Evolutionary conservation across 2,113 vertebrate genomes (phyloP).

Genomic region (Macrotis lagotis): DNA sequence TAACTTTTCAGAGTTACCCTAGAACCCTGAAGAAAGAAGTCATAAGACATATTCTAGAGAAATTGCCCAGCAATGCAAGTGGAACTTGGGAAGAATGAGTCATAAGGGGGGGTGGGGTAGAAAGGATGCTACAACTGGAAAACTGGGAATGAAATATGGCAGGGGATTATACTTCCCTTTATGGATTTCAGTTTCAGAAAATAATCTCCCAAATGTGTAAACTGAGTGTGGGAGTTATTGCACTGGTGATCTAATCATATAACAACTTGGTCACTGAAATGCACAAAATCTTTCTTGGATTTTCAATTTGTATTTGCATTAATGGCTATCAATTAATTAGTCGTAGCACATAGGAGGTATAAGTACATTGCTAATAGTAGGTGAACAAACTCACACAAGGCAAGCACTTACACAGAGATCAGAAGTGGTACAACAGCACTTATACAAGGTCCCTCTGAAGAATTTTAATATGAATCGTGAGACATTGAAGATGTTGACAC

Average conservation of each 20-base stretch:
- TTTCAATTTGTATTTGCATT: too few relatives aligned
- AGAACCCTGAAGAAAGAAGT: not conserved
- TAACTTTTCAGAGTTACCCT: not conserved
- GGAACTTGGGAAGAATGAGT: not conserved
- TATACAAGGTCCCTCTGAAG: too few relatives aligned
- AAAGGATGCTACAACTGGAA: not conserved
- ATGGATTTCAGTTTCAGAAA: not conserved
- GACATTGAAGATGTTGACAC: too few relatives aligned
- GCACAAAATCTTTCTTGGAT: too few relatives aligned
- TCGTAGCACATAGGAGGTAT: too few relatives aligned
- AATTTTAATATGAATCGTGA: too few relatives aligned
- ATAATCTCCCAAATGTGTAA: not conserved
- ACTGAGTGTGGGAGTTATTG: not conserved
- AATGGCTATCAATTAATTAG: too few relatives aligned
- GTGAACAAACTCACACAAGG: too few relatives aligned
- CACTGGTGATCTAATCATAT: not conserved
- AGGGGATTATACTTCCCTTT: not conserved
- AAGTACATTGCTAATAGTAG: too few relatives aligned
- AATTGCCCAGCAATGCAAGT: not conserved
- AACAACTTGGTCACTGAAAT: not conserved
- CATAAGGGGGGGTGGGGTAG: not conserved
- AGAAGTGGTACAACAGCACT: too few relatives aligned
- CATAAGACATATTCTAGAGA: not conserved
- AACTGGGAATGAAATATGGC: not conserved
- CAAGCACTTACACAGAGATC: too few relatives aligned